Percentiles rank a stretch among this genome's conserved stretches.
These are phyloP conservation scores for Neosilurus mollespiculum DNA, from an alignment of 2,797 vertebrate genomes.

Conservation along the genomic window DNA sequence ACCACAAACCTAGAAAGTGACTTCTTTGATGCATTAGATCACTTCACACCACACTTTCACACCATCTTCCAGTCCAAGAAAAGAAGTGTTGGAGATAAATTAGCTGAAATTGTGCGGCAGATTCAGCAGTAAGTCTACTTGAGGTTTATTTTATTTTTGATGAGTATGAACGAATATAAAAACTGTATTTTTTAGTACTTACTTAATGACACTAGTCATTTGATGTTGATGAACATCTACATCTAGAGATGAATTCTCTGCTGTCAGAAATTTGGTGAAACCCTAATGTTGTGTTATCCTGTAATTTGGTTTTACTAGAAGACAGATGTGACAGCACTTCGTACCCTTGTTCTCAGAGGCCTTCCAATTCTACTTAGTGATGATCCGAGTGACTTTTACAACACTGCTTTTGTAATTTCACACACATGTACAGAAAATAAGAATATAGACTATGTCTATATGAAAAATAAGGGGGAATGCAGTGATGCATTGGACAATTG, in stretches of 20 bases:
- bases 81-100: constrained; percentile 15
- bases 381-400: no score
- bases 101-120: constrained; percentile 20
- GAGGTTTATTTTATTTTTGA: not conserved
- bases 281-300: constrained; percentile 19
- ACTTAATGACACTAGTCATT: no score
- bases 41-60: constrained; percentile 27
- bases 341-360: constrained; percentile 41
- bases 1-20: constrained; percentile 19
- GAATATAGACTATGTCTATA: no score
- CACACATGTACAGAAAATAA: not conserved
- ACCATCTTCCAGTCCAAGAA: constrained; percentile 39
- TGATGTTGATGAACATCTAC: no score
- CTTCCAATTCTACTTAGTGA: constrained; percentile 46
- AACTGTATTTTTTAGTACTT: not conserved
- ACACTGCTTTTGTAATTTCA: constrained; percentile 46
- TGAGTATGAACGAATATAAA: not conserved
- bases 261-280: not conserved
- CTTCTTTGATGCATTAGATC: constrained; percentile 26
- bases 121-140: constrained; percentile 26
- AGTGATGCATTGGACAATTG: not conserved
- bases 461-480: not conserved
- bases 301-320: no score
- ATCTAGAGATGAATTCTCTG: no score
- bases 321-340: constrained; percentile 46